These are phyloP conservation scores for Agrochola lychnidis DNA, from an alignment of 2,888 invertebrate genomes.

Conservation along the genomic window DNA sequence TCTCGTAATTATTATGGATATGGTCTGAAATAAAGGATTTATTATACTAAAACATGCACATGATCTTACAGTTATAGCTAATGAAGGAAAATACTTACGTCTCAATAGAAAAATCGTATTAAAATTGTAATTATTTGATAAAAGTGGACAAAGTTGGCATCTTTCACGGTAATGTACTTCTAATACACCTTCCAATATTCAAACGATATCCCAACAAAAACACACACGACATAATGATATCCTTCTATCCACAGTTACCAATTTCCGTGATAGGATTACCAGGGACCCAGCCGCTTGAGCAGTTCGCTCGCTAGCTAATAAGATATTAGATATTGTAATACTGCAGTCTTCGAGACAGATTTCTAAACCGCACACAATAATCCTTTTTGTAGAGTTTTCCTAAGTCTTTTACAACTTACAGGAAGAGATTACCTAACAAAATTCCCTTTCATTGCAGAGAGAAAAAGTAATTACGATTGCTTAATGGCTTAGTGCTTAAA, in stretches of 20 bases:
- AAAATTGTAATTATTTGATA: no score
- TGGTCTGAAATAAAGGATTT: no score
- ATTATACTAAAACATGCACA: no score
- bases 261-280: conserved; percentile 54
- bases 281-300: conserved; percentile 35
- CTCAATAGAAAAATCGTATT: no score
- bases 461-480: conserved; percentile 52
- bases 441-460: conserved; percentile 42
- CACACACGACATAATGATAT: conserved; percentile 18
- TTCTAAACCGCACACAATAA: conserved; percentile 54
- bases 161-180: no score
- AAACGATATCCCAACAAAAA: conserved; percentile 14
- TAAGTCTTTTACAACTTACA: conserved; percentile 28
- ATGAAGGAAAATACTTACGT: no score
- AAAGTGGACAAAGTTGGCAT: no score
- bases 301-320: conserved; percentile 47
- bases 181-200: conserved; percentile 3
- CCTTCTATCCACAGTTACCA: conserved; percentile 36
- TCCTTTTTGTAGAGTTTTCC: conserved; percentile 28
- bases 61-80: no score
- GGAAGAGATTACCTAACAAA: conserved; percentile 46
- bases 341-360: conserved; percentile 34
- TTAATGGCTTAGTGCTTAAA: conserved; percentile 22
- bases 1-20: no score
- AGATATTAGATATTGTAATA: conserved; percentile 49